Conservation (phyloP, 2,797 vertebrate genomes). For the Coilia nasus region DNA sequence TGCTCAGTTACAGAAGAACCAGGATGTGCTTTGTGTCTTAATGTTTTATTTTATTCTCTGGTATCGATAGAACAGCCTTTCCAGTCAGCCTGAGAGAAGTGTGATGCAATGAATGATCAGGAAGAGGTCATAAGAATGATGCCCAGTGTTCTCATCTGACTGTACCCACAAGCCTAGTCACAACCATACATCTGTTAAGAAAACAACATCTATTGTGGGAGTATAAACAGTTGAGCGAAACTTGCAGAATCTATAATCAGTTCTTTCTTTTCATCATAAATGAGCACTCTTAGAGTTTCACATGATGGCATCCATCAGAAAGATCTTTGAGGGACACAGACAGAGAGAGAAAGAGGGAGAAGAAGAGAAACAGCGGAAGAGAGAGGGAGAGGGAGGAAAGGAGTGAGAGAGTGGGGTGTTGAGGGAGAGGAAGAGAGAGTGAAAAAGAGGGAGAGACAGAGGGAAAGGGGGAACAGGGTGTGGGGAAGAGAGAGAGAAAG, state of each 20-base stretch:
- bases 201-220: not conserved
- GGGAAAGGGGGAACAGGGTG: no score
- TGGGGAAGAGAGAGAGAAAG: no score
- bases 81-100: constrained; percentile 41
- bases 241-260: not conserved
- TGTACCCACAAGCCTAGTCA: not conserved
- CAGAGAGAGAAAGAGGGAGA: not conserved
- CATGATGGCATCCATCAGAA: not conserved
- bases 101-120: constrained; percentile 24
- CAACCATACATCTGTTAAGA: not conserved
- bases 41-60: constrained; percentile 73
- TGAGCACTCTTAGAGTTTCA: not conserved
- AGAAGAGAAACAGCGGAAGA: no score
- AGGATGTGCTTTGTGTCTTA: constrained; percentile 68
- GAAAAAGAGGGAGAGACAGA: not conserved
- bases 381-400: no score
- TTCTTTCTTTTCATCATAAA: not conserved
- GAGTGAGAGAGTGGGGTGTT: no score
- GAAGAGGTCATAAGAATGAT: constrained; percentile 34
- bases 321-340: not conserved
- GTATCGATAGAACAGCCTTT: constrained; percentile 62
- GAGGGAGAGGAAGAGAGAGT: not conserved
- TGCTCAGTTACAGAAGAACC: not conserved
- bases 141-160: not conserved
- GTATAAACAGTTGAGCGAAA: not conserved